Base-by-base conservation (phyloP, 2,113 vertebrate genomes). In the Halichoeres trimaculatus region DNA sequence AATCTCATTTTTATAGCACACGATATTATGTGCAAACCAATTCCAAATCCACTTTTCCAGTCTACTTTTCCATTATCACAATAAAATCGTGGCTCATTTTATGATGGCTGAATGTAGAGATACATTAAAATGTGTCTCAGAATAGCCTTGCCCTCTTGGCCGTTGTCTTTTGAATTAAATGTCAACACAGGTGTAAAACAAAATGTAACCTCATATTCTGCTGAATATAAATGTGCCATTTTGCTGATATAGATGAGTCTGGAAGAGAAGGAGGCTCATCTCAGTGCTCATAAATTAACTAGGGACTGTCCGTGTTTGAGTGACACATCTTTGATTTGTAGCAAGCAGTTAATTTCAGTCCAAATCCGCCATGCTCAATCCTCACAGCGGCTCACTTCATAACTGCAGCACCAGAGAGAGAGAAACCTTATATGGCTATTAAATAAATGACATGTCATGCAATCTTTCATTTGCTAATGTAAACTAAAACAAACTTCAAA, bases 291-390 rank as follows among this genome's bases (percentile, higher is more conserved):
- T 92, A 91, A 93, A 93, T 93, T 91, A 93, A 90, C 84, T 65
- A 17, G 62, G 67, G 61, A 73, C 70, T 85, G 86, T 83, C 87
- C n/a, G 45, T 43, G 55, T n/a, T 86, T 93, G 90, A 94, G 79
- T 92, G 90, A 91, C 90, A 91, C 70, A 62, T 90, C 89, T 93
- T 89, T 92, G 91, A 93, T 93, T 93, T 92, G 92, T 83, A 85
- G 90, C 75, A 51, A 75, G 88, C 81, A 87, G 89, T 92, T 94
- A 83, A 92, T 92, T 93, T 91, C 85, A 87, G 81, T 92, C 86
- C 83, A 88, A 88, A 88, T 85, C 85, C 84, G 53, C 70, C 89
- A 54, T 64, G 87, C 76, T 78, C 78, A 84, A 88, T 91, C 88
- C 75, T 84, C 62, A 36, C 74, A 61, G 74, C 53, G 55, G 86